Evolutionary conservation across 2,797 vertebrate genomes (phyloP), one percentile per base, ranked within the genome.

Genomic region (Eidolon dupreanum): DNA sequence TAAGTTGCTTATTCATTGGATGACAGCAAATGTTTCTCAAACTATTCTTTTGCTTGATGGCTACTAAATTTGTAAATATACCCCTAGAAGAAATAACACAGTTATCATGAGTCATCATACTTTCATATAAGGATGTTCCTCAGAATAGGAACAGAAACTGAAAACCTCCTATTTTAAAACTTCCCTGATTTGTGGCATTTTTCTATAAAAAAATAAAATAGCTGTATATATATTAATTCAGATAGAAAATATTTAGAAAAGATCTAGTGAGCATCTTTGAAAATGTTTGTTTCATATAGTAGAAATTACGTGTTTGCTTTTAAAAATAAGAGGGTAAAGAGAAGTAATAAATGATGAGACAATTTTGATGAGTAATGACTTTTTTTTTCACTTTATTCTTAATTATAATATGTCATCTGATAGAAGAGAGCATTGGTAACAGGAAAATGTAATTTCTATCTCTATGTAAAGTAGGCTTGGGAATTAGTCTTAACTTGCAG

Each of bases 71-170:
- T 89, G 38, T 28, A 87, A 83, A 66, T 78, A 15, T 33, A 89
- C 1, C 17, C n/a, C 26, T 87, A 43, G n/a, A 49, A 92, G 26
- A 81, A 49, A 59, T 8, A 66, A 59, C 66, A 57, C 20, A 31
- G 17, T 82, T 70, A n/a, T 93, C 61, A 55, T 92, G 85, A 94
- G 59, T 96, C 95, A 91, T 22, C 6, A 5, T 46, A 51, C 17
- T 94, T 96, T 55, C 36, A 68, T n/a, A 53, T 38, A 85, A 81
- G 55, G 33, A 73, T 53, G 53, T 59, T 53, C 31, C 87, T 89
- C 83, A 70, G 41, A 93, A 96, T 86, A 92, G 90, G 95, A 96
- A 95, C 38, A 93, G 93, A 95, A 97, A 95, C 85, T 81, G 36
- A 63, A 97, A 89, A 79, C 28, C 38, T 90, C 59, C 20, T 93